phyloP scores from a whole-genome alignment of 2,113 vertebrate species.

The Merops nubicus region DNA sequence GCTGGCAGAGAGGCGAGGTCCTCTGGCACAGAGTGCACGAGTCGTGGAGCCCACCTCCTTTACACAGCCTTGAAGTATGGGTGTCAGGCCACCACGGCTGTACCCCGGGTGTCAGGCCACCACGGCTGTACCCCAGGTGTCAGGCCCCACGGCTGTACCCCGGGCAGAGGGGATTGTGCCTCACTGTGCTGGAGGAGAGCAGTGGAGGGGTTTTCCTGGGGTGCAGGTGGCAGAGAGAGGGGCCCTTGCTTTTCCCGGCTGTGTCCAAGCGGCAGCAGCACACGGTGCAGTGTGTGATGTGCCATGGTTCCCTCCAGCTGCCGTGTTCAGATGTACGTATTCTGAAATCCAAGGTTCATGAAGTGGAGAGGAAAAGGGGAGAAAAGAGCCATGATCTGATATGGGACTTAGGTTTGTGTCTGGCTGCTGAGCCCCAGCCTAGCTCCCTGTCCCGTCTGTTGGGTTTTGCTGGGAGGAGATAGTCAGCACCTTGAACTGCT shows the following conservation, averaged over 20 bases:
- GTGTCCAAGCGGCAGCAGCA: neutral
- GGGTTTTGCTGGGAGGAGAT: constrained; percentile 16
- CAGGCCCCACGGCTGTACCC: neutral
- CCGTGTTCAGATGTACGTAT: neutral
- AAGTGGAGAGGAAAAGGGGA: neutral
- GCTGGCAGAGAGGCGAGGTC: neutral
- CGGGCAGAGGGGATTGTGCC: neutral
- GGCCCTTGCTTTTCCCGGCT: neutral
- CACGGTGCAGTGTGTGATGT: fast-evolving
- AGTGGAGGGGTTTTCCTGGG: neutral
- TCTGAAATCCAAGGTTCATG: neutral
- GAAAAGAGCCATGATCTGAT: neutral
- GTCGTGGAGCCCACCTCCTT: neutral
- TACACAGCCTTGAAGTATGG: neutral
- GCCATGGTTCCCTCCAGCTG: neutral
- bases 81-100: neutral
- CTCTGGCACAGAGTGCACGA: neutral
- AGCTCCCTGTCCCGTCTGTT: neutral
- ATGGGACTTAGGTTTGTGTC: neutral
- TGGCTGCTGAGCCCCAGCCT: neutral
- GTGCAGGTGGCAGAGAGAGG: neutral
- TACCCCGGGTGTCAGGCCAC: too few species aligned
- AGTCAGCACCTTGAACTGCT: constrained; percentile 52
- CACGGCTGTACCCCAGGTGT: neutral
- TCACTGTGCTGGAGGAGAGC: neutral